These are phyloP conservation scores for Alviniconcha marisindica DNA, from an alignment of 1,140 invertebrate genomes.

Conservation along the genomic window DNA sequence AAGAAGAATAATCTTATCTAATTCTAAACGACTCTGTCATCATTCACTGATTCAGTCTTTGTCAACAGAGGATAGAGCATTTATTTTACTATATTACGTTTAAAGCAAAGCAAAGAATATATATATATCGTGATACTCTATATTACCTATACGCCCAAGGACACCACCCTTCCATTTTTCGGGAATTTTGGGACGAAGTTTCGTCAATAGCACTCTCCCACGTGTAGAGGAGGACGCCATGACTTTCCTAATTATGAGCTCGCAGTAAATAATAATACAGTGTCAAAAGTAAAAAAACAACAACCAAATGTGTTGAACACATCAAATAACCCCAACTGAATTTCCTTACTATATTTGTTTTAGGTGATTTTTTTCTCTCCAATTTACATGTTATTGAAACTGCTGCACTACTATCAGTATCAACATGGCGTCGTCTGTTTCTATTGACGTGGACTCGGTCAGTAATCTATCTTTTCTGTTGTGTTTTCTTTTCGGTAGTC, in stretches of 20 bases:
- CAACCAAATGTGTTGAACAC: not conserved
- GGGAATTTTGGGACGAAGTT: constrained; percentile 34
- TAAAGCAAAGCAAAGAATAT: no score
- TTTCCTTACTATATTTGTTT: not conserved
- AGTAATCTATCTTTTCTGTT: no score
- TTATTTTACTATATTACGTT: no score
- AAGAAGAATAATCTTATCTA: no score
- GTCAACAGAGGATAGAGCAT: no score
- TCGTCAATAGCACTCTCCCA: not conserved
- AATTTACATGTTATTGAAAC: no score
- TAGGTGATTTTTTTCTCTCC: not conserved
- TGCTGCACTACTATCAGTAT: not conserved
- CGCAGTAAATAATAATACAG: not conserved
- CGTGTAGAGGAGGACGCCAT: constrained; percentile 24
- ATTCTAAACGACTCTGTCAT: no score
- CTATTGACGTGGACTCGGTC: constrained; percentile 42
- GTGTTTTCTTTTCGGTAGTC: no score
- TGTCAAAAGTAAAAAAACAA: not conserved
- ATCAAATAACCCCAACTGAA: not conserved
- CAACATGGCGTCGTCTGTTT: constrained; percentile 42
- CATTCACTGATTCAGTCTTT: no score
- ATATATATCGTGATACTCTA: no score
- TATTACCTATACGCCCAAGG: constrained; percentile 51
- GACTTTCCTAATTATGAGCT: not conserved
- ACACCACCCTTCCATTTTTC: constrained; percentile 55